phyloP scores from a whole-genome alignment of 2,113 vertebrate genomes.

The Pontoporia blainvillei region DNA sequence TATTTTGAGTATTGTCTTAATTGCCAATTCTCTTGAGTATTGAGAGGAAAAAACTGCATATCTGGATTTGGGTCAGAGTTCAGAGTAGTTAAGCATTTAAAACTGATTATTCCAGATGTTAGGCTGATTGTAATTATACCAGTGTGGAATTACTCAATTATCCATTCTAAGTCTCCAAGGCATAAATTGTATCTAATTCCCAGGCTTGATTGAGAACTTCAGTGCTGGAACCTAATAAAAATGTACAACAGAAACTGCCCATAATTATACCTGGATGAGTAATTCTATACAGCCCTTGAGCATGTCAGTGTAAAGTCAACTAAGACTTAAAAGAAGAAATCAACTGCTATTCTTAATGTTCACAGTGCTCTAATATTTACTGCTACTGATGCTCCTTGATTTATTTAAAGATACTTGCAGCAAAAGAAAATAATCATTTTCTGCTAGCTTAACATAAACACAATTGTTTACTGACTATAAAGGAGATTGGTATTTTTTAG shows the following conservation, averaged over 20 bases:
- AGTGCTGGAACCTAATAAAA: slow-evolving; percentile 26
- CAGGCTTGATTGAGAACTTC: slow-evolving; percentile 20
- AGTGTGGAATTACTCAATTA: slow-evolving; percentile 12
- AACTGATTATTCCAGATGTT: slow-evolving; percentile 56
- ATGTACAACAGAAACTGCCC: slow-evolving; percentile 3
- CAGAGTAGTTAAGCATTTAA: slow-evolving; percentile 50
- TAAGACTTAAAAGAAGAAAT: neutral
- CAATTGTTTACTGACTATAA: neutral
- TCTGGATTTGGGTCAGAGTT: slow-evolving; percentile 51
- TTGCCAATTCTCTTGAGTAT: slow-evolving; percentile 20
- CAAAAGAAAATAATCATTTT: slow-evolving; percentile 13
- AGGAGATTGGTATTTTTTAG: neutral
- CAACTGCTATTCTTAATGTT: neutral
- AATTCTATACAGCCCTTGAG: neutral
- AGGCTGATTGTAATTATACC: slow-evolving; percentile 32
- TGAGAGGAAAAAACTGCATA: slow-evolving; percentile 25
- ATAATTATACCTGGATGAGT: neutral
- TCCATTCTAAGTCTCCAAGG: slow-evolving; percentile 1
- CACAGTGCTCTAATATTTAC: neutral
- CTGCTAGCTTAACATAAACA: slow-evolving; percentile 21
- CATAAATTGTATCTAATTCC: slow-evolving; percentile 27
- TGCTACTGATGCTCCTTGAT: neutral
- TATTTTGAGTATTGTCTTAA: slow-evolving; percentile 22
- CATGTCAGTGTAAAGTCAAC: neutral
- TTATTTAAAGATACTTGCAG: neutral